A percentile compares a stretch with the other conserved stretches of the same genome.
Conservation (phyloP, 2,113 vertebrate genomes). For the Empidonax alnorum region DNA sequence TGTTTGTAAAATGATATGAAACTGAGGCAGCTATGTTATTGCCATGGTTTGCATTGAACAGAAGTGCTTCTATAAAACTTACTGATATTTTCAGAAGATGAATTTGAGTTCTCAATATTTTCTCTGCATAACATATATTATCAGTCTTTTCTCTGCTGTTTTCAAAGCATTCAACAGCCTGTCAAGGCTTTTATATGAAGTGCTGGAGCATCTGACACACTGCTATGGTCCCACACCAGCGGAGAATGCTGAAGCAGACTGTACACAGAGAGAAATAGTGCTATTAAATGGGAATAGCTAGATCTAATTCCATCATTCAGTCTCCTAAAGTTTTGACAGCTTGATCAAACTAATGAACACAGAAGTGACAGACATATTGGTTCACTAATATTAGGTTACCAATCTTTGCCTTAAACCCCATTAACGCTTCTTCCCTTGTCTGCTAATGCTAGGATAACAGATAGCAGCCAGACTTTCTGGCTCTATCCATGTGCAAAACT, state of each 20-base stretch:
- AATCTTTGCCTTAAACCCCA: conserved; percentile 73
- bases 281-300: conserved; percentile 31
- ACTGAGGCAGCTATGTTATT: background rate
- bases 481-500: conserved; percentile 81
- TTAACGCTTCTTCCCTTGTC: conserved; percentile 76
- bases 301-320: conserved; percentile 66
- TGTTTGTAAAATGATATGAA: background rate
- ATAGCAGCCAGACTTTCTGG: conserved; percentile 88
- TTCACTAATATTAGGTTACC: conserved; percentile 81
- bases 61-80: background rate
- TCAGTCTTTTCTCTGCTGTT: background rate
- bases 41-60: background rate
- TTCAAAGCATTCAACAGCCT: background rate
- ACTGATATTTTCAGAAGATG: background rate
- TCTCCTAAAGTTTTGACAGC: conserved; percentile 77
- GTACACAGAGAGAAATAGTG: background rate
- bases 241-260: background rate
- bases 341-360: conserved; percentile 72
- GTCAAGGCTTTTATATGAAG: background rate
- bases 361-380: conserved; percentile 74
- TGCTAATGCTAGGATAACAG: conserved; percentile 81
- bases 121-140: background rate
- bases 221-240: background rate
- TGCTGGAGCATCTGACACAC: background rate
- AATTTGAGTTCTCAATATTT: background rate